Evolutionary conservation across 2,797 vertebrate genomes (phyloP), one percentile per base, ranked within the genome.

Genomic region (Poecilia wingei): DNA sequence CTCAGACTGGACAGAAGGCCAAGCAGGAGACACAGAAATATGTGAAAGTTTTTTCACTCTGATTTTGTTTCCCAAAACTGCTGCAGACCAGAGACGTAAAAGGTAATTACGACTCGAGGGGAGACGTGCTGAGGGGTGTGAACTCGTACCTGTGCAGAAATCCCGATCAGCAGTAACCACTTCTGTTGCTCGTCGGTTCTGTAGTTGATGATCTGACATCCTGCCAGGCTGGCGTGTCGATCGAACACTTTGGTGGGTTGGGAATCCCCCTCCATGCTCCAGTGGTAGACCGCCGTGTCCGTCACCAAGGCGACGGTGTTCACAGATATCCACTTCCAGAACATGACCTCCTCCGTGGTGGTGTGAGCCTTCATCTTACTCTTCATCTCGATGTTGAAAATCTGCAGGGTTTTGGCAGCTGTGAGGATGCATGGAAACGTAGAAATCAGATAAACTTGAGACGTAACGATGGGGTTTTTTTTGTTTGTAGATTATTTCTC

Each of bases 301-400:
- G 97, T 98, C 88, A 98, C 97, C 93, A 98, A 87, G 73, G 97
- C 97, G 46, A 98, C 95, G 0, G 97, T 98, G 93, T 97, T 97
- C 43, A 97, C 95, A 0, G 98, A 98, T 92, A 98, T 97, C 97
- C 97, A 98, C 83, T 98, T 98, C 97, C 97, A 98, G 93, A 98
- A 98, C 94, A 97, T 96, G 84, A 98, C 96, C 84, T 98, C 97
- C 76, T 99, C 98, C 0, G 96, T 93, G 97, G 98, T 98, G 0
- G 96, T 97, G 90, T 99, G 97, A 76, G 98, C 96, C 94, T 98
- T 99, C 95, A 98, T 95, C 94, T 98, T 99, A 83, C 97, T 99
- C 95, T 98, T 98, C 96, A 97, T 98, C 93, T 98, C 98, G 79
- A 98, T 98, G 94, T 98, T 99, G 92, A 99, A 98, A 87, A 98